Evolutionary conservation across 2,888 invertebrate species (phyloP).

Genomic region (Eupithecia vulgata): DNA sequence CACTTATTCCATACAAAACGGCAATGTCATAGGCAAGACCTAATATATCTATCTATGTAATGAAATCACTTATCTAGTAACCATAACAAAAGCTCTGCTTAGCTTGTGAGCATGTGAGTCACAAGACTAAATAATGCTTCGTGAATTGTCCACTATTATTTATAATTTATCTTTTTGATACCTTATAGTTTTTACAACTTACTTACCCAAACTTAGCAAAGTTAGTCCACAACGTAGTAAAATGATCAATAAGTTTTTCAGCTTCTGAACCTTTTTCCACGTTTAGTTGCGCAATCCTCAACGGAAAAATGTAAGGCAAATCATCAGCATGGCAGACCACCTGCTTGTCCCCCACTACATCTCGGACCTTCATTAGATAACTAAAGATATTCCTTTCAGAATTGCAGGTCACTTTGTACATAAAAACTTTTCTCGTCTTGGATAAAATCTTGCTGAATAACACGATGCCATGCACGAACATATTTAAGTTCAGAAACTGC

Average conservation of each 20-base stretch:
- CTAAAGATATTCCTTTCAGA: constrained; percentile 59
- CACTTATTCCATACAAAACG: no score
- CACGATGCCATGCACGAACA: constrained; percentile 53
- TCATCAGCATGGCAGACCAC: constrained; percentile 59
- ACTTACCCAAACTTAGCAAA: constrained; percentile 71
- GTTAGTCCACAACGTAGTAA: constrained; percentile 68
- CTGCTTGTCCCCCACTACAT: constrained; percentile 41
- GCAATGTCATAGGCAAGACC: no score
- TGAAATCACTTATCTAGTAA: no score
- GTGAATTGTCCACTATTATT: no score
- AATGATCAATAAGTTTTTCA: constrained; percentile 57
- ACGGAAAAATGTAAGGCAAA: constrained; percentile 59
- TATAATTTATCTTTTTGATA: background rate
- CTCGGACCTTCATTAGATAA: constrained; percentile 43
- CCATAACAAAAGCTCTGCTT: no score
- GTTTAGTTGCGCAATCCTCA: constrained; percentile 43
- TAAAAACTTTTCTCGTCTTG: constrained; percentile 52
- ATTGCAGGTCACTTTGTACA: constrained; percentile 63
- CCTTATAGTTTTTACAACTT: constrained; percentile 41
- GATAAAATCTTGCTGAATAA: constrained; percentile 52
- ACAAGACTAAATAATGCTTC: no score
- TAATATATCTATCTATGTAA: no score
- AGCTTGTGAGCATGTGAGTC: no score
- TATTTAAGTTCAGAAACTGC: constrained; percentile 49
- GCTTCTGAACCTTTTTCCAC: constrained; percentile 50